Conservation (phyloP, 2,113 vertebrate species). For the Athene cunicularia region DNA sequence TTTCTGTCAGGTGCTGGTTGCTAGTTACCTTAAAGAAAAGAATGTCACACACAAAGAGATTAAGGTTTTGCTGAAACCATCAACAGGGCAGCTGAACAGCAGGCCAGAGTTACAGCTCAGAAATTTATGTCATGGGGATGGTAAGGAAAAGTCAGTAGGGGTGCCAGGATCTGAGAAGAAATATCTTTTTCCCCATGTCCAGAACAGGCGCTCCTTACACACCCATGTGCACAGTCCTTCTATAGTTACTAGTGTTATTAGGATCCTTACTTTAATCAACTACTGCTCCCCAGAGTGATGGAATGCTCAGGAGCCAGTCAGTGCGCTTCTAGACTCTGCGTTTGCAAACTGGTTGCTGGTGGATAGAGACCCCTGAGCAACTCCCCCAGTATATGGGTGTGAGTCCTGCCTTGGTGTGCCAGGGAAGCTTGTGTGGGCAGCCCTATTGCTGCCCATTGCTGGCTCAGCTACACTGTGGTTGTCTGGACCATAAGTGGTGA, state of each 20-base stretch:
- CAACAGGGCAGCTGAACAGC: neutral
- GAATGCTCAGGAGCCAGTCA: neutral
- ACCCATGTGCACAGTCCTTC: neutral
- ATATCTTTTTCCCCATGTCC: neutral
- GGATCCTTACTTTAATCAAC: neutral
- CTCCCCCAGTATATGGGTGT: fast-evolving
- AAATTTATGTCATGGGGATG: neutral
- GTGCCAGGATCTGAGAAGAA: neutral
- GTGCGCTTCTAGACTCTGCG: neutral
- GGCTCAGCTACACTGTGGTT: neutral
- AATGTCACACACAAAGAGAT: neutral
- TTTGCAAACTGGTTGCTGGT: neutral
- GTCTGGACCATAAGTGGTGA: neutral
- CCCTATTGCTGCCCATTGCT: neutral
- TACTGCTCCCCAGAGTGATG: neutral
- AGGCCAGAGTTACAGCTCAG: neutral
- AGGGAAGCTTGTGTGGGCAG: neutral
- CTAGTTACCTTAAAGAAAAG: neutral
- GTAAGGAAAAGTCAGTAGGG: neutral
- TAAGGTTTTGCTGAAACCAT: neutral
- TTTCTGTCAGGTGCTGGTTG: neutral
- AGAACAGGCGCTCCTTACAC: neutral
- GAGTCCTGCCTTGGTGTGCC: neutral
- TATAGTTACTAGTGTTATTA: neutral
- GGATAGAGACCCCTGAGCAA: neutral